phyloP scores from a whole-genome alignment of 2,113 vertebrate species.

The Siphamia tubifer region DNA sequence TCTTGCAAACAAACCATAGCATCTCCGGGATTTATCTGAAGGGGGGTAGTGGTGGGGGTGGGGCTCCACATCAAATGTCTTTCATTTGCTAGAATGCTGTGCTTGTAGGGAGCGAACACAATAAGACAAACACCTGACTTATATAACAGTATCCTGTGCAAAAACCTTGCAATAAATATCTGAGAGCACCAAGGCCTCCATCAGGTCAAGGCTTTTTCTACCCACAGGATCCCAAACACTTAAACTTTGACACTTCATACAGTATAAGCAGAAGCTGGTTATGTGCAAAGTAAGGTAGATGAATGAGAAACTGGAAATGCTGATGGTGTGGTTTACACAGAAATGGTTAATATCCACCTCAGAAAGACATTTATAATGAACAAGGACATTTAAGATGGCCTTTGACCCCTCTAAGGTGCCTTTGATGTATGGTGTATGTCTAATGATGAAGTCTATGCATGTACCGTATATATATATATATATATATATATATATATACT shows the following conservation, averaged over 20 bases:
- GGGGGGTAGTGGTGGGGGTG: too few relatives aligned
- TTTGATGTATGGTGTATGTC: too few relatives aligned
- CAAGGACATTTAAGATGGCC: too few relatives aligned
- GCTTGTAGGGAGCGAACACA: not conserved
- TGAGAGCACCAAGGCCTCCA: not conserved
- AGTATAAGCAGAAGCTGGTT: not conserved
- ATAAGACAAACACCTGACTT: not conserved
- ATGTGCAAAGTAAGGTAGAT: not conserved
- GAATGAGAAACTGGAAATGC: not conserved
- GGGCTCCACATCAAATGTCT: not conserved
- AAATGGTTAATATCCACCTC: constrained; percentile 1
- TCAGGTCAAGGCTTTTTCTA: not conserved
- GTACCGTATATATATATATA: too few relatives aligned
- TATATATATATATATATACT: too few relatives aligned
- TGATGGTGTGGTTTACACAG: not conserved
- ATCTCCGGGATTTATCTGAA: not conserved
- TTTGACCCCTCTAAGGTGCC: not conserved
- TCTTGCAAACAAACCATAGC: constrained; percentile 5
- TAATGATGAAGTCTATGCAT: too few relatives aligned
- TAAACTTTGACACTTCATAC: not conserved
- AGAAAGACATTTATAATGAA: too few relatives aligned
- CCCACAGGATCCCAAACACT: not conserved
- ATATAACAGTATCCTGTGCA: not conserved
- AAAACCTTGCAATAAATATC: not conserved
- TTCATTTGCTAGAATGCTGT: not conserved